Evolutionary conservation across 2,113 vertebrate genomes (phyloP), one percentile per base, ranked within the genome.

Genomic region (Cryptomyrus ogoouensis): DNA sequence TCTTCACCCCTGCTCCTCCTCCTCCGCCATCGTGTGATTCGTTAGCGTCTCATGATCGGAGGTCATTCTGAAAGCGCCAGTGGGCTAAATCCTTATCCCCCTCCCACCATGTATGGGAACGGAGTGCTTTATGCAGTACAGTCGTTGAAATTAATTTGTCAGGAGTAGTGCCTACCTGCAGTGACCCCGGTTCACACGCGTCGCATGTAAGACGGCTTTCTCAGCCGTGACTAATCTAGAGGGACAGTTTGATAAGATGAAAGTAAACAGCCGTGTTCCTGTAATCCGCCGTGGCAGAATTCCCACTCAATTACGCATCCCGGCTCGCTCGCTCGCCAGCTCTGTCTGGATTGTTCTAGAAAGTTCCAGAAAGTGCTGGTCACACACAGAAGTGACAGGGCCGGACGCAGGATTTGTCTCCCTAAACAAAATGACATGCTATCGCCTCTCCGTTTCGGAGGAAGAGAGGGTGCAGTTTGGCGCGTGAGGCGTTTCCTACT

Each of bases 201-300:
- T 84, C 39, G n/a, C 83, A 47, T 49, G 83, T 85, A 49, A 85
- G 47, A 50, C 44, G 9, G 83, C 46, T 49, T n/a, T 85, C 15
- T 74, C 44, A 74, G 62, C 39, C 39, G 53, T 77, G 58, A 66
- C 58, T 88, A 70, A 88, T 88, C 88, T 35, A 46, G 66, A 49
- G 13, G 12, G 88, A 77, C 88, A 74, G 27, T 52, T 50, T 89
- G 44, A 77, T 88, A 27, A 77, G 66, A 17, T 77, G 46, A 77
- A 47, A 77, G 88, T 49, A 77, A 89, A 89, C 70, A 66, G 66
- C 42, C 47, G n/a, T 42, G 21, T 89, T 89, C 70, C 62, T 52
- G 8, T 89, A 31, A 46, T 89, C 62, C 9, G 44, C n/a, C 62
- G 24, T 13, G 42, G 58, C 42, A 77, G 66, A 50, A 50, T 44